phyloP scores from a whole-genome alignment of 2,888 invertebrate genomes.

The Hesperia comma region DNA sequence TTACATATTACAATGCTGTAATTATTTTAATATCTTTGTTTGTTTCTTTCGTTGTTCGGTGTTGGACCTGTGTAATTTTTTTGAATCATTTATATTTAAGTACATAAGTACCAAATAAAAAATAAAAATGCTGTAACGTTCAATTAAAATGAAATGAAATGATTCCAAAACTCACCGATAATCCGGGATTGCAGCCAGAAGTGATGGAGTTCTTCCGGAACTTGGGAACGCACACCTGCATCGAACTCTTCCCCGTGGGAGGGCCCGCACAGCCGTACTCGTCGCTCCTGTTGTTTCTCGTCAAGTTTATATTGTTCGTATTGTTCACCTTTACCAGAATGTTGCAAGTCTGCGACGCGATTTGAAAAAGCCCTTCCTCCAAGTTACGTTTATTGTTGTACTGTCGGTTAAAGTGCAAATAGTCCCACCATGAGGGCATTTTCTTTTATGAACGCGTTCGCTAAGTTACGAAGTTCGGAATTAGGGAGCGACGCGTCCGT shows the following conservation, averaged over 20 bases:
- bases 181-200: slow-evolving; percentile 83
- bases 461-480: slow-evolving; percentile 48
- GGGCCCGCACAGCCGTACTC: slow-evolving; percentile 82
- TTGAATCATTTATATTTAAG: too few species aligned
- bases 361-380: slow-evolving; percentile 90
- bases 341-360: slow-evolving; percentile 91
- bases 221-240: slow-evolving; percentile 85
- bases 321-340: slow-evolving; percentile 90
- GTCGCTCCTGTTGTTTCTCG: slow-evolving; percentile 86
- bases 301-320: slow-evolving; percentile 88
- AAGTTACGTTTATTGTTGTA: slow-evolving; percentile 85
- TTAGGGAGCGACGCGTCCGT: slow-evolving; percentile 49
- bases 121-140: too few species aligned
- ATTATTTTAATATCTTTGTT: too few species aligned
- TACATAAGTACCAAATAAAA: too few species aligned
- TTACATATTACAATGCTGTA: too few species aligned
- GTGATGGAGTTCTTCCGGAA: slow-evolving; percentile 77
- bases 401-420: slow-evolving; percentile 78
- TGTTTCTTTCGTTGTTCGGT: too few species aligned
- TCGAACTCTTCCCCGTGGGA: slow-evolving; percentile 69
- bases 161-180: slow-evolving; percentile 79
- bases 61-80: too few species aligned
- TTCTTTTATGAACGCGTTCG: slow-evolving; percentile 54
- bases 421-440: slow-evolving; percentile 87
- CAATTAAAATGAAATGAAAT: too few species aligned